phyloP scores from a whole-genome alignment of 2,888 invertebrate genomes.

The Caenorhabditis sp. region DNA sequence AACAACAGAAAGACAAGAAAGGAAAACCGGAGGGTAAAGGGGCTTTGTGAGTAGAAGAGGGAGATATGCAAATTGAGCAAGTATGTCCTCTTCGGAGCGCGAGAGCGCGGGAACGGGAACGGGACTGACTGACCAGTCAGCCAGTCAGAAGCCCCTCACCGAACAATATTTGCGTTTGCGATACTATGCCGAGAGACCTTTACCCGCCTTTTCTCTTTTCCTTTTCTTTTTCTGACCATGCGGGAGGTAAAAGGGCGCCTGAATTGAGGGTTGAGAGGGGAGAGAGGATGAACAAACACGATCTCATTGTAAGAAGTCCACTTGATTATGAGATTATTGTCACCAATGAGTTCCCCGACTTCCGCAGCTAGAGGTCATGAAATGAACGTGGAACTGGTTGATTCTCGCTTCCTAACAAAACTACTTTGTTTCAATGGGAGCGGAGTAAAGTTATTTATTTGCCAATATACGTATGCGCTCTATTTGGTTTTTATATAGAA shows the following conservation, averaged over 20 bases:
- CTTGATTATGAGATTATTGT: constrained; percentile 60
- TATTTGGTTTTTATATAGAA: no score
- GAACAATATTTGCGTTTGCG: constrained; percentile 52
- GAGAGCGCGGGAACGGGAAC: constrained; percentile 18
- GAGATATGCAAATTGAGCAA: constrained; percentile 46
- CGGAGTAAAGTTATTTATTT: no score
- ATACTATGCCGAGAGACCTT: constrained; percentile 23
- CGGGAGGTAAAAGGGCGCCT: constrained; percentile 16
- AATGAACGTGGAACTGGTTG: no score
- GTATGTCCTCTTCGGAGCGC: constrained; percentile 16
- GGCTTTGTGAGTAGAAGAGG: constrained; percentile 11
- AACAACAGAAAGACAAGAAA: constrained; percentile 31
- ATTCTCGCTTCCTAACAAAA: no score
- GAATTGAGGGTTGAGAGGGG: neutral
- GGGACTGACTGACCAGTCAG: constrained; percentile 2
- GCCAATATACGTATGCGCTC: no score
- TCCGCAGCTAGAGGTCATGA: no score
- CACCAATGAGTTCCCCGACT: constrained; percentile 7
- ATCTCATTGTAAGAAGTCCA: constrained; percentile 49
- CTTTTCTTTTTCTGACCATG: constrained; percentile 20
- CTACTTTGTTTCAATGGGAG: no score
- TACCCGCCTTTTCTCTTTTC: constrained; percentile 18
- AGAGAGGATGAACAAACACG: constrained; percentile 15
- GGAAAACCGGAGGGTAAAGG: no score
- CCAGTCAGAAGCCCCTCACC: constrained; percentile 13